These are phyloP conservation scores for Eulacestoma nigropectus DNA, from an alignment of 2,113 vertebrate genomes.

Conservation along the genomic window DNA sequence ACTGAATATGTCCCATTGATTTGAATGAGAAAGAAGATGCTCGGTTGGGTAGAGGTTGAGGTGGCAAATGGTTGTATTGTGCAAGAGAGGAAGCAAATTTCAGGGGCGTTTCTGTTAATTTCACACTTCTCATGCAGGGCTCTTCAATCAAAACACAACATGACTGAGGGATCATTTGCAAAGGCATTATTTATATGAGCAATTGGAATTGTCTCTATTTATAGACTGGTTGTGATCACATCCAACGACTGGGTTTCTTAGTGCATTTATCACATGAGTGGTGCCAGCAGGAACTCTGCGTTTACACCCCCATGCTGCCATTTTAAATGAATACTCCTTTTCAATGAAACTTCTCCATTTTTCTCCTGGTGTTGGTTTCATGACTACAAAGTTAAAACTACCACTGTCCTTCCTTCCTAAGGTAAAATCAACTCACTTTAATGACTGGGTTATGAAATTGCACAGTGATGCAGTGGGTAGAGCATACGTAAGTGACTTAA, in stretches of 20 bases:
- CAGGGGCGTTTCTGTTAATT: background rate
- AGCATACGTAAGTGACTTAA: background rate
- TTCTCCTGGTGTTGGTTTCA: background rate
- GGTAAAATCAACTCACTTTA: background rate
- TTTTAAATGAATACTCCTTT: background rate
- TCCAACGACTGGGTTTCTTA: background rate
- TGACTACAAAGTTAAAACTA: background rate
- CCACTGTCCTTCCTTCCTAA: background rate
- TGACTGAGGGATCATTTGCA: background rate
- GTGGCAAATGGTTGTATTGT: background rate
- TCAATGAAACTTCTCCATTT: background rate
- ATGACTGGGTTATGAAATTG: background rate
- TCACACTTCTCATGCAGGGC: background rate
- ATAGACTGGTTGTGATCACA: background rate
- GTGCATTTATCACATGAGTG: background rate
- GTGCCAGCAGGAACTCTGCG: background rate
- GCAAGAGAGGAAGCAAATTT: background rate
- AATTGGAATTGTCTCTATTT: constrained; percentile 12
- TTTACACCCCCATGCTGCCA: background rate
- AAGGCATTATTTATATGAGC: constrained; percentile 4
- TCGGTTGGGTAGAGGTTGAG: background rate
- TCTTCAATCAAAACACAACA: background rate
- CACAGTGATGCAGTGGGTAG: background rate
- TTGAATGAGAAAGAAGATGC: background rate
- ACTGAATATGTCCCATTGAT: background rate